Percentiles rank a stretch among this genome's conserved stretches.
phyloP scores from a whole-genome alignment of 2,888 invertebrate genomes.

The Apamea crenata region DNA sequence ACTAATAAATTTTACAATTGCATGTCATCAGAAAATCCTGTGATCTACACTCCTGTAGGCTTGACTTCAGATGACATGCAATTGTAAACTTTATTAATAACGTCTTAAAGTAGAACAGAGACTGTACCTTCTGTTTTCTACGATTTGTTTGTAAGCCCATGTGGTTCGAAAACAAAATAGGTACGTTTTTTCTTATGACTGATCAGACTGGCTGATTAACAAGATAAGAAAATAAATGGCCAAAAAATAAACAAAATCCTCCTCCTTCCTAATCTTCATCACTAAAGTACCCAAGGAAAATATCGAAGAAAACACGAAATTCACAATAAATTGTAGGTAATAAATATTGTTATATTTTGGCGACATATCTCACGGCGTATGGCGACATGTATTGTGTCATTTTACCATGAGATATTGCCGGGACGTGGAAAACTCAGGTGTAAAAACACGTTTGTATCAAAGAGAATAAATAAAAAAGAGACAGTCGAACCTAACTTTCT shows the following conservation, averaged over 20 bases:
- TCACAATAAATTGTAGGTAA: slow-evolving; percentile 38
- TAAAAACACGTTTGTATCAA: not conserved
- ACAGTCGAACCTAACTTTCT: too few relatives aligned
- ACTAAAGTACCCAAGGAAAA: slow-evolving; percentile 1
- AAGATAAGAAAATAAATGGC: not conserved
- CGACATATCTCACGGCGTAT: slow-evolving; percentile 5
- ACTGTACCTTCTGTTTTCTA: too few relatives aligned
- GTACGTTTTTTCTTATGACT: not conserved
- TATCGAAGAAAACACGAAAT: not conserved
- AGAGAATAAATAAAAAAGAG: too few relatives aligned
- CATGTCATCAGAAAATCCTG: not conserved
- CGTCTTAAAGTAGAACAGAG: too few relatives aligned
- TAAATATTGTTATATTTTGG: not conserved
- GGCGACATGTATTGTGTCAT: slow-evolving; percentile 10
- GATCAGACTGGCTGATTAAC: not conserved
- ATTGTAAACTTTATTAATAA: too few relatives aligned
- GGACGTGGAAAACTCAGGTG: slow-evolving; percentile 5
- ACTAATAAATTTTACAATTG: not conserved
- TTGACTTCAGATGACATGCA: too few relatives aligned
- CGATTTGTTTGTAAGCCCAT: too few relatives aligned
- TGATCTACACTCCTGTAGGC: not conserved
- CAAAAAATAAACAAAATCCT: not conserved
- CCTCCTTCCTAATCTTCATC: too few relatives aligned
- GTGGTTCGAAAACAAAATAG: not conserved
- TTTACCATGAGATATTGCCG: slow-evolving; percentile 12